Conservation (phyloP, 2,113 vertebrate genomes). For the Oxyruncus cristatus region DNA sequence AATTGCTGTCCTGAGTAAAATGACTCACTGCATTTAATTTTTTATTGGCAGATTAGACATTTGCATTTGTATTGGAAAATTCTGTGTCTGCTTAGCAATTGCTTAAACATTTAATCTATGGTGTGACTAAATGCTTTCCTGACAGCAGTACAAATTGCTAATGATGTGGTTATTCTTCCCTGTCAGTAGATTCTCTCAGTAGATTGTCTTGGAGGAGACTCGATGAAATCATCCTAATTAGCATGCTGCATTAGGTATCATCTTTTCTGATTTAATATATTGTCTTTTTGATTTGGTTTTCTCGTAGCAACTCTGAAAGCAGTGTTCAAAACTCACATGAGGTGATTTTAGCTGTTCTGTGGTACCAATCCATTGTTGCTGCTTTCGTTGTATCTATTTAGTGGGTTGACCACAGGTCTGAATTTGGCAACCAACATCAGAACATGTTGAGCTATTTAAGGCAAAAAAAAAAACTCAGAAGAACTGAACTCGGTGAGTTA, state of each 20-base stretch:
- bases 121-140: not conserved
- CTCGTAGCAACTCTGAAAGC: not conserved
- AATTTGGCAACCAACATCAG: not conserved
- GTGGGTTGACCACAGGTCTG: not conserved
- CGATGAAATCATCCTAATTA: not conserved
- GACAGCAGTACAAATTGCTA: not conserved
- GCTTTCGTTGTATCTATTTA: not conserved
- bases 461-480: not conserved
- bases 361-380: not conserved
- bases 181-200: not conserved
- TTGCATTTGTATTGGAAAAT: not conserved
- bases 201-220: not conserved
- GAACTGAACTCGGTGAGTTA: not conserved
- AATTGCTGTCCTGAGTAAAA: not conserved
- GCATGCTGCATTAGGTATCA: not conserved
- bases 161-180: not conserved
- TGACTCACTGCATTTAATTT: not conserved
- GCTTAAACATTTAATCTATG: not conserved
- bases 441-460: not conserved
- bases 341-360: not conserved
- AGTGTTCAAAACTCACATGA: not conserved
- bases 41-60: not conserved
- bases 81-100: not conserved
- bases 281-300: not conserved
- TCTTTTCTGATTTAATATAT: not conserved